Conservation (phyloP, 2,113 vertebrate genomes). For the Anthoscopus minutus region DNA sequence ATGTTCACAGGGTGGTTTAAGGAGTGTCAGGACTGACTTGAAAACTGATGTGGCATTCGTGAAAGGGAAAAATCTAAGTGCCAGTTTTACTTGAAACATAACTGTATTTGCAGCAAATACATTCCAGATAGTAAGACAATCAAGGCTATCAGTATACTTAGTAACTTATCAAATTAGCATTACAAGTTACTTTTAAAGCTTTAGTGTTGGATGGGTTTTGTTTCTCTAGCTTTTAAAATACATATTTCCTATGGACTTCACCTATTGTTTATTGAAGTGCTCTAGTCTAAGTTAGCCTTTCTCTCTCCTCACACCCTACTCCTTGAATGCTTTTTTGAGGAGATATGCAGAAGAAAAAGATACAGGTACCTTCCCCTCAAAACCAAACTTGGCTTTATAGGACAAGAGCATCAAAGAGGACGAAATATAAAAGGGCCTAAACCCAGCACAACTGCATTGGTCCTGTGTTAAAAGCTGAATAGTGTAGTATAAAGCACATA, state of each 20-base stretch:
- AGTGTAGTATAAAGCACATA: not conserved
- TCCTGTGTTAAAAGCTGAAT: not conserved
- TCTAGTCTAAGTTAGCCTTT: not conserved
- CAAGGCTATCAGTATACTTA: not conserved
- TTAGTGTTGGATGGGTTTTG: not conserved
- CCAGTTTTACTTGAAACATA: not conserved
- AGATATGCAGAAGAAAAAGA: not conserved
- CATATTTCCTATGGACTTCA: not conserved
- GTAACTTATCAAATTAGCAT: not conserved
- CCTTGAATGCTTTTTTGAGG: not conserved
- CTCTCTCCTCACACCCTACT: not conserved
- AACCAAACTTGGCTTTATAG: not conserved
- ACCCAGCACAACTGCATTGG: rapidly evolving
- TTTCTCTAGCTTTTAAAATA: not conserved
- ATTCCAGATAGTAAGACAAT: not conserved
- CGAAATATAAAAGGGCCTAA: not conserved
- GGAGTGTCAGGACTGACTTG: not conserved
- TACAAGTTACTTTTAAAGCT: not conserved
- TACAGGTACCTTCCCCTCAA: not conserved
- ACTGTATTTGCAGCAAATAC: not conserved
- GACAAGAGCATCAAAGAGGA: not conserved
- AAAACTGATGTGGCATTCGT: not conserved
- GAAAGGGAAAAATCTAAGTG: not conserved
- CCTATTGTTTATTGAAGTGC: not conserved
- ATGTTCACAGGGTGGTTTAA: not conserved